These are phyloP conservation scores for Oscheius myriophilus DNA, from an alignment of 2,888 invertebrate species.

Conservation along the genomic window DNA sequence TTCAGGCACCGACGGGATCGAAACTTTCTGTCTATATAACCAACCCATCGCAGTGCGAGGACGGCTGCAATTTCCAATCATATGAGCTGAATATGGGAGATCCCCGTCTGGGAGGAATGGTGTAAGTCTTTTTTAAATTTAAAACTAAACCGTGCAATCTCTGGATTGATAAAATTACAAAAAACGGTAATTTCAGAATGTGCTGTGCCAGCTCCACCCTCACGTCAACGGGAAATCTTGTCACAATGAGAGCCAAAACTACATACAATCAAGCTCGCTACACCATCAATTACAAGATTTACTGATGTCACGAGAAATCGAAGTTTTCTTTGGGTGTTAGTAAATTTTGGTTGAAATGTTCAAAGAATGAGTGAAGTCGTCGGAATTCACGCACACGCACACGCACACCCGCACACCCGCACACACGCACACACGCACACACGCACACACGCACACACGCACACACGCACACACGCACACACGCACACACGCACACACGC, in stretches of 20 bases:
- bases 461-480: too few relatives aligned
- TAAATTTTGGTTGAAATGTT: too few relatives aligned
- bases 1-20: constrained; percentile 16
- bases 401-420: too few relatives aligned
- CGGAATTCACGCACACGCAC: too few relatives aligned
- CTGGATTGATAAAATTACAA: too few relatives aligned
- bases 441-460: too few relatives aligned
- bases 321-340: too few relatives aligned
- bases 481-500: too few relatives aligned
- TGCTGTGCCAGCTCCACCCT: constrained; percentile 12
- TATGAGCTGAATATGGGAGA: constrained; percentile 25
- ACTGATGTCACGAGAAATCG: too few relatives aligned
- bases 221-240: constrained; percentile 8
- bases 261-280: constrained; percentile 14
- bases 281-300: constrained; percentile 5
- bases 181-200: constrained; percentile 10
- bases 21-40: constrained; percentile 25
- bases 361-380: too few relatives aligned
- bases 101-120: constrained; percentile 16
- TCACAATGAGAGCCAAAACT: constrained; percentile 6
- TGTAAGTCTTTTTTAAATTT: constrained; percentile 13
- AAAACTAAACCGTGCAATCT: too few relatives aligned
- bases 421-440: too few relatives aligned
- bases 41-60: constrained; percentile 8
- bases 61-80: constrained; percentile 16